Base-by-base conservation (phyloP, 2,113 vertebrate genomes). In the Equus quagga region DNA sequence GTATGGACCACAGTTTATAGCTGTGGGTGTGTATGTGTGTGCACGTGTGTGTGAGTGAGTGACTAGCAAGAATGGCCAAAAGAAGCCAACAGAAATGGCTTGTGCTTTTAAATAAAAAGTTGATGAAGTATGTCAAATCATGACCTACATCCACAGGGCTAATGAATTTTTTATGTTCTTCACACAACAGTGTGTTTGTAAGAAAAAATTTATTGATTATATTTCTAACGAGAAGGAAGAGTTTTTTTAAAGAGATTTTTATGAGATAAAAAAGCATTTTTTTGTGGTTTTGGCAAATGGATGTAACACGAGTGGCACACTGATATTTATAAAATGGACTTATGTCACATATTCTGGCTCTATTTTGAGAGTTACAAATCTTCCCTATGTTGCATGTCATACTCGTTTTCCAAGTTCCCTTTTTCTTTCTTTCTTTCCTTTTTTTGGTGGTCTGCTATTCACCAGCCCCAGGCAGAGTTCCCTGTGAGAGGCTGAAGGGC, bases 401-500 rank as follows among this genome's bases (percentile, higher is more conserved):
- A 46, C 5, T 81, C 33, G 67, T 54, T 81, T 81, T 19, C 49
- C 33, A 36, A 49, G 51, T 58, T 91, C 10, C 12, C 3, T 33
- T 15, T 51, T 89, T 21, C 6, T 5, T 49, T 70, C 49, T 49
- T 51, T 86, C n/a, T 41, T 87, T 5, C 21, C 6, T 36, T 8
- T 44, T 70, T 54, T 33, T 41, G 28, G 36, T 85, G 24, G 9
- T 31, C 31, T 56, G 67, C 33, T 58, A 6, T 98, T 99, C 89
- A 99, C 99, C 99, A 99, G 97, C 0, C 99, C 99, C 96, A 99
- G 98, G 51, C 98, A 98, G 94, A 99, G 98, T 92, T 99, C 99
- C 6, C 97, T 99, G 91, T 97, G 99, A 1, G 98, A 98, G 99
- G 99, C 91, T 99, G 99, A 69, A 99, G 98, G 0, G 89, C 81